Conservation (phyloP, 2,797 vertebrate genomes). For the Loris lydekkerianus region DNA sequence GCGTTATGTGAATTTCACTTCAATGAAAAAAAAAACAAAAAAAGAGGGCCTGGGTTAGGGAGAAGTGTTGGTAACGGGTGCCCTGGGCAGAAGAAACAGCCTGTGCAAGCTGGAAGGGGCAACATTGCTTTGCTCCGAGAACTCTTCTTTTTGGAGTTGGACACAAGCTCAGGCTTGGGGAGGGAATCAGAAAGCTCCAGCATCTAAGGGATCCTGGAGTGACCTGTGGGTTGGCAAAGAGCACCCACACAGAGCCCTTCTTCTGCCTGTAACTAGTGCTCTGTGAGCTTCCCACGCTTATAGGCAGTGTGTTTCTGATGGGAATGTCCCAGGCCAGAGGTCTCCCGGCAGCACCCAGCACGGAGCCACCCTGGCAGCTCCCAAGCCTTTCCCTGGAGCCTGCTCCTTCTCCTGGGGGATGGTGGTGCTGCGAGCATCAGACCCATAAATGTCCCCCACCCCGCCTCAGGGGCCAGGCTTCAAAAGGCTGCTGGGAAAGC, state of each 20-base stretch:
- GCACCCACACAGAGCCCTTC: neutral
- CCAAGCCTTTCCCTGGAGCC: neutral
- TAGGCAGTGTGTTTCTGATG: constrained; percentile 40
- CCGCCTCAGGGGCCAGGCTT: neutral
- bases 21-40: neutral
- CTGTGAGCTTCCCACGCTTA: constrained; percentile 64
- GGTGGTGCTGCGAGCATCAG: neutral
- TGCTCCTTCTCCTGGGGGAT: neutral
- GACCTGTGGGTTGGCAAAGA: neutral
- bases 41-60: neutral
- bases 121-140: neutral
- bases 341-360: neutral
- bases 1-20: neutral
- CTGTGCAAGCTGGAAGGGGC: neutral
- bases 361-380: neutral
- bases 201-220: neutral
- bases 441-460: constrained; percentile 28
- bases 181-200: neutral
- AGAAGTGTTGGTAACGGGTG: neutral
- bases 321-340: constrained; percentile 59
- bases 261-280: neutral
- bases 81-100: neutral
- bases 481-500: constrained; percentile 33
- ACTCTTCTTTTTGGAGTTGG: neutral
- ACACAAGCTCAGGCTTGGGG: neutral